These are phyloP conservation scores for Zosterops japonicus DNA, from an alignment of 2,113 vertebrate genomes.

Conservation along the genomic window DNA sequence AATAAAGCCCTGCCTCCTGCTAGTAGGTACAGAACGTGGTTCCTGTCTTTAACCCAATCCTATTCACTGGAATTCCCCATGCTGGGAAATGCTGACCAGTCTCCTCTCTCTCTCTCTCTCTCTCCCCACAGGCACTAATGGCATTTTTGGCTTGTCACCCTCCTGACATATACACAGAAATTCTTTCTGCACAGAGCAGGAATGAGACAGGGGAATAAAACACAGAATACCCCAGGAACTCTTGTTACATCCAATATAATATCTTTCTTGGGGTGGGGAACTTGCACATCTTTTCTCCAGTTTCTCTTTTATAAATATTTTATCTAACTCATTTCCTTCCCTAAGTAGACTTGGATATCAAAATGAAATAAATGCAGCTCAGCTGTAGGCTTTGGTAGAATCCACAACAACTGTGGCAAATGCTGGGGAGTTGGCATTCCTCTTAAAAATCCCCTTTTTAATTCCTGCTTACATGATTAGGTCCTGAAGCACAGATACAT, in stretches of 20 bases:
- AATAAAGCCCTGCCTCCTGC: not conserved
- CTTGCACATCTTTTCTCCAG: not conserved
- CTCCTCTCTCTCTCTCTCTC: not conserved
- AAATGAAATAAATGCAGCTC: not conserved
- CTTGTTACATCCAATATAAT: not conserved
- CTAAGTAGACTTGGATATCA: not conserved
- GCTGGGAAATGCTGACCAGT: fast-evolving
- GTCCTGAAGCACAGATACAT: not conserved
- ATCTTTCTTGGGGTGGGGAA: not conserved
- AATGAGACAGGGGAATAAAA: not conserved
- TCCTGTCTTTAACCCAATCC: not conserved
- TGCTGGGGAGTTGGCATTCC: not conserved
- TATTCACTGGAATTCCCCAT: not conserved
- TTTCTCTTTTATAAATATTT: not conserved
- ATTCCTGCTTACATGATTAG: not conserved
- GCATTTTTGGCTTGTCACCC: not conserved
- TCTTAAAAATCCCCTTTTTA: not conserved
- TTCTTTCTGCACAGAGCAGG: not conserved
- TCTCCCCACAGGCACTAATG: not conserved
- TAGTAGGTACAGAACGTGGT: fast-evolving
- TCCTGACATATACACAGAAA: not conserved
- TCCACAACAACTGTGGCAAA: not conserved
- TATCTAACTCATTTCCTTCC: not conserved
- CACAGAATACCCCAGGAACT: not conserved
- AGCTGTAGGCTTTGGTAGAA: not conserved